These are phyloP conservation scores for Caprella mutica DNA, from an alignment of 2,888 invertebrate species.

Conservation along the genomic window DNA sequence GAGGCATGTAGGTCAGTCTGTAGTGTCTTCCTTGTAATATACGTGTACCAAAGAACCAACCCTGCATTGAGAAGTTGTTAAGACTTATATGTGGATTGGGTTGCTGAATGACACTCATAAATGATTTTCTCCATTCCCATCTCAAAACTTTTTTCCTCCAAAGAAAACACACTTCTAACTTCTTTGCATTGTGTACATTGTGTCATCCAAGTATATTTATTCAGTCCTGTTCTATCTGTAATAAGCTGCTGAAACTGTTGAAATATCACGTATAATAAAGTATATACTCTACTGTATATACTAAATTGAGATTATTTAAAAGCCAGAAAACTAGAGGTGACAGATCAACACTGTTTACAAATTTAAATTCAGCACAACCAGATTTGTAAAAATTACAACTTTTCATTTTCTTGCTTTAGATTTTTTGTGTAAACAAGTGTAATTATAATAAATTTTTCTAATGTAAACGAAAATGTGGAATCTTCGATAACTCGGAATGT, in stretches of 20 bases:
- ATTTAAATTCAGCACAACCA: constrained; percentile 2
- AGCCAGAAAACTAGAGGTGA: constrained; percentile 1
- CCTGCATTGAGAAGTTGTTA: constrained; percentile 11
- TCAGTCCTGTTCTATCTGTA: neutral
- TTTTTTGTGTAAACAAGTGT: no score
- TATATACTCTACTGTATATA: no score
- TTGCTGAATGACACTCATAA: neutral
- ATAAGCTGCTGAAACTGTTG: neutral
- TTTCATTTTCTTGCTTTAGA: no score
- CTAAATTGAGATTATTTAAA: neutral
- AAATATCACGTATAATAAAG: neutral
- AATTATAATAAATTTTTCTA: no score
- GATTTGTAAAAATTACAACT: constrained; percentile 4
- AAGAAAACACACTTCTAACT: neutral
- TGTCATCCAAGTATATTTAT: constrained; percentile 5
- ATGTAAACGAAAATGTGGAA: no score
- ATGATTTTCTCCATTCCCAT: neutral
- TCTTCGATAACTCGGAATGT: no score
- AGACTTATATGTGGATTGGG: constrained; percentile 1
- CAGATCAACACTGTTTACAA: neutral
- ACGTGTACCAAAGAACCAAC: neutral
- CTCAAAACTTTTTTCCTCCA: neutral
- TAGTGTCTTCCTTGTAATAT: neutral
- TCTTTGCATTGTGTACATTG: neutral
- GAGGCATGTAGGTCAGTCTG: constrained; percentile 1